Conservation (phyloP, 2,888 invertebrate species). For the Lasioglossum oenotherae region DNA sequence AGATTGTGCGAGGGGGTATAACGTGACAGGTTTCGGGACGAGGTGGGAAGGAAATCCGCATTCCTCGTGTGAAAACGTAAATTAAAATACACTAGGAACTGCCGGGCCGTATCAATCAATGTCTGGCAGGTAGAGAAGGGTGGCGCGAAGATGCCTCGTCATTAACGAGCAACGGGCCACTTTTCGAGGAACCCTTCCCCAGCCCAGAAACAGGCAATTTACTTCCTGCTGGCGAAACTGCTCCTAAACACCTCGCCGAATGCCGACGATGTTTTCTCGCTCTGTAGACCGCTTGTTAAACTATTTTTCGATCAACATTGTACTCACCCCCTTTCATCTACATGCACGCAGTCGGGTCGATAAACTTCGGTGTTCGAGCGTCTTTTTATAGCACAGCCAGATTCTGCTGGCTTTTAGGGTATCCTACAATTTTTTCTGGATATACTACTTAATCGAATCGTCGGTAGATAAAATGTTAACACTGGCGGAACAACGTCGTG, state of each 20-base stretch:
- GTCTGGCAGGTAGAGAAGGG: conserved; percentile 64
- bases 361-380: background rate
- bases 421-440: background rate
- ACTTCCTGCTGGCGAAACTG: conserved; percentile 39
- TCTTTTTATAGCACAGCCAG: background rate
- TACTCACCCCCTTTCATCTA: background rate
- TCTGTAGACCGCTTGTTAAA: conserved; percentile 22
- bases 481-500: too few species aligned
- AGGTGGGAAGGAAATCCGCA: conserved; percentile 46
- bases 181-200: conserved; percentile 48
- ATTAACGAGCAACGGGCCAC: conserved; percentile 58
- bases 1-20: conserved; percentile 1
- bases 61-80: conserved; percentile 75
- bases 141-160: conserved; percentile 74
- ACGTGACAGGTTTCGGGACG: conserved; percentile 26
- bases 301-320: conserved; percentile 27
- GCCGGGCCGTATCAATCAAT: conserved; percentile 72
- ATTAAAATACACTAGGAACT: conserved; percentile 74
- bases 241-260: conserved; percentile 27
- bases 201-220: conserved; percentile 48
- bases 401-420: background rate
- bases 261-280: conserved; percentile 36
- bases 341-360: background rate
- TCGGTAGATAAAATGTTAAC: too few species aligned
- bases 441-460: background rate